Evolutionary conservation across 2,888 invertebrate species (phyloP).

Genomic region (Druceiella hillmani): DNA sequence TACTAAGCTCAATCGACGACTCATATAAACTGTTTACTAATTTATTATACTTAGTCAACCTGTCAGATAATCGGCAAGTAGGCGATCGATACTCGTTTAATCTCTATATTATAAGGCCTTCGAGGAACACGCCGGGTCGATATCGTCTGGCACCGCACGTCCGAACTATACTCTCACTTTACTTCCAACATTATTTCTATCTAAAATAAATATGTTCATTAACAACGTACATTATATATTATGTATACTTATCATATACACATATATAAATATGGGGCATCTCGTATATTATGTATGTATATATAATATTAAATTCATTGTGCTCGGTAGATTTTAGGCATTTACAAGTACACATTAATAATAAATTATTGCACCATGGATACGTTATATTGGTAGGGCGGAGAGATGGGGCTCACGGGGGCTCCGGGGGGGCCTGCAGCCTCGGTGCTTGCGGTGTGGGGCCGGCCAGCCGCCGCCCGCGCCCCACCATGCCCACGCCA

Average conservation of each 20-base stretch:
- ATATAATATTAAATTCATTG: slow-evolving; percentile 23
- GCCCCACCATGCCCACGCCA: slow-evolving; percentile 36
- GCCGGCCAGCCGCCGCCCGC: slow-evolving; percentile 22
- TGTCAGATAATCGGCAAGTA: slow-evolving; percentile 22
- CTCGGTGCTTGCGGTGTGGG: slow-evolving; percentile 51
- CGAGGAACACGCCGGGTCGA: slow-evolving; percentile 14
- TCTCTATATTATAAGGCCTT: slow-evolving; percentile 23
- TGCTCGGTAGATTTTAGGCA: slow-evolving; percentile 23
- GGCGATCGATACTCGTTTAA: slow-evolving; percentile 21
- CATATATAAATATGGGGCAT: too few species aligned
- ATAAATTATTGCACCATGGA: slow-evolving; percentile 22
- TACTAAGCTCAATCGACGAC: slow-evolving; percentile 24
- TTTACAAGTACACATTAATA: slow-evolving; percentile 19
- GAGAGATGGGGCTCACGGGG: slow-evolving; percentile 36
- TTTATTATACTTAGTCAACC: too few species aligned
- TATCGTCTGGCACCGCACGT: background rate
- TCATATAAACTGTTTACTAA: slow-evolving; percentile 22
- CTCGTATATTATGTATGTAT: slow-evolving; percentile 20
- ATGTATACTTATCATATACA: slow-evolving; percentile 23
- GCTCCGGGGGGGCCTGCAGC: slow-evolving; percentile 49
- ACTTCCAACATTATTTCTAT: slow-evolving; percentile 1
- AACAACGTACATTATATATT: slow-evolving; percentile 14
- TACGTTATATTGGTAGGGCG: slow-evolving; percentile 15
- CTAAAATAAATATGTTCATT: slow-evolving; percentile 3
- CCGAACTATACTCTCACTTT: background rate